Percentiles rank a stretch among this genome's conserved stretches.
phyloP scores from a whole-genome alignment of 1,140 invertebrate genomes.

The Papilio glaucus region DNA sequence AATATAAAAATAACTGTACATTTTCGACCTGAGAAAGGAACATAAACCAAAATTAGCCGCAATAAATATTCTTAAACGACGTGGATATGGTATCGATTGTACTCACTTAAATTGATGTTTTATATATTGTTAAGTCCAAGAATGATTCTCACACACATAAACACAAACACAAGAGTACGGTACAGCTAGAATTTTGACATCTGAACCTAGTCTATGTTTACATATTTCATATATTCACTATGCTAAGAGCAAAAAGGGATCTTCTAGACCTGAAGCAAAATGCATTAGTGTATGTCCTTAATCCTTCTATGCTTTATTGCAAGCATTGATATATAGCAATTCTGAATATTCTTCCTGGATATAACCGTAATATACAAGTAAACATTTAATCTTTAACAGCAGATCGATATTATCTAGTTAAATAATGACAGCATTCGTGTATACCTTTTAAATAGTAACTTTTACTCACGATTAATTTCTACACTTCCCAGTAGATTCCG shows the following conservation, averaged over 20 bases:
- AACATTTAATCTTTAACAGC: not conserved
- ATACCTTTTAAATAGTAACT: conserved; percentile 21
- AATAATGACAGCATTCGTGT: not conserved
- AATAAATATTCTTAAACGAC: not conserved
- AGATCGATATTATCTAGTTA: not conserved
- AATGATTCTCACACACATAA: not conserved
- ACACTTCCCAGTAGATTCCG: not conserved
- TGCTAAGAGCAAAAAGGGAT: no score
- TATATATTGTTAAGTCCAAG: not conserved
- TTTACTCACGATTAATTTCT: conserved; percentile 17
- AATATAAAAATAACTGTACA: not conserved
- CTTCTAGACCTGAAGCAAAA: no score
- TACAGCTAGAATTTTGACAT: no score
- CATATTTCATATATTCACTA: no score
- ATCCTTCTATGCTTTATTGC: no score
- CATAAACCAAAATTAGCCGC: not conserved
- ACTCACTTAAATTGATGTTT: not conserved
- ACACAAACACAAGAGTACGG: not conserved
- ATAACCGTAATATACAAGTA: not conserved
- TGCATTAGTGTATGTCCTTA: no score
- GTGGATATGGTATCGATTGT: not conserved
- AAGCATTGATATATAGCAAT: no score
- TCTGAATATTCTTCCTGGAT: not conserved
- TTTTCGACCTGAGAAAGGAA: not conserved
- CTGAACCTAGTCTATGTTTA: no score